These are phyloP conservation scores for Hystrix cristata DNA, from an alignment of 2,113 vertebrate genomes.

Conservation along the genomic window DNA sequence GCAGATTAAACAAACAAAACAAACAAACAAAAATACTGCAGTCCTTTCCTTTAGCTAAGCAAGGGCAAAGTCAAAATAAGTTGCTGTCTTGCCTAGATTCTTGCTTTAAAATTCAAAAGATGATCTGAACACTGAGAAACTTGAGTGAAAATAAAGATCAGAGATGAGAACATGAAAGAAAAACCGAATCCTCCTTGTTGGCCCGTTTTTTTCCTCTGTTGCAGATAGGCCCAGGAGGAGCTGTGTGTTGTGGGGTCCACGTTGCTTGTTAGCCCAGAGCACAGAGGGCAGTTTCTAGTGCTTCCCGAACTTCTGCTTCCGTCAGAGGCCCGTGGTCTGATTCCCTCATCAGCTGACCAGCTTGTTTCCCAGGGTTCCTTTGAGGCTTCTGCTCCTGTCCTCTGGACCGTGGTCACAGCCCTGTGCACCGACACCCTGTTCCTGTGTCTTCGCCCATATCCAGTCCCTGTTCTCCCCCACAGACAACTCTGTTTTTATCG, in stretches of 20 bases:
- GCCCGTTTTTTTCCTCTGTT: accelerated
- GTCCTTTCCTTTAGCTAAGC: conserved; percentile 55
- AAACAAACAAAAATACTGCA: not conserved
- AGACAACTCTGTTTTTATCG: not conserved
- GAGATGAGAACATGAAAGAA: too few species aligned
- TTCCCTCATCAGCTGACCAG: not conserved
- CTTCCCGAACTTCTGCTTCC: not conserved
- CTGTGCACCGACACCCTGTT: not conserved
- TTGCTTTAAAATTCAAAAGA: not conserved
- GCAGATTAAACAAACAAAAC: not conserved
- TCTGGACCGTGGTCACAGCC: not conserved
- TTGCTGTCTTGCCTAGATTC: not conserved
- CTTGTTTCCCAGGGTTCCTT: not conserved
- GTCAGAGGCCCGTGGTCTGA: not conserved
- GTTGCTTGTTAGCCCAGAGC: not conserved
- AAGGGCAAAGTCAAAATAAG: conserved; percentile 61
- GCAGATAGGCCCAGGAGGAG: not conserved
- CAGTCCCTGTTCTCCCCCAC: too few species aligned
- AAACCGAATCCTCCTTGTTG: not conserved
- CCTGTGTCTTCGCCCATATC: not conserved
- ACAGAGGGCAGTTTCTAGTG: not conserved
- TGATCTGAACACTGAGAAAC: not conserved
- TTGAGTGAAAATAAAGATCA: not conserved
- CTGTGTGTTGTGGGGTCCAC: not conserved
- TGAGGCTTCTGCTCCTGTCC: not conserved